phyloP scores from a whole-genome alignment of 2,113 vertebrate genomes.

The Thinocorus orbignyianus region DNA sequence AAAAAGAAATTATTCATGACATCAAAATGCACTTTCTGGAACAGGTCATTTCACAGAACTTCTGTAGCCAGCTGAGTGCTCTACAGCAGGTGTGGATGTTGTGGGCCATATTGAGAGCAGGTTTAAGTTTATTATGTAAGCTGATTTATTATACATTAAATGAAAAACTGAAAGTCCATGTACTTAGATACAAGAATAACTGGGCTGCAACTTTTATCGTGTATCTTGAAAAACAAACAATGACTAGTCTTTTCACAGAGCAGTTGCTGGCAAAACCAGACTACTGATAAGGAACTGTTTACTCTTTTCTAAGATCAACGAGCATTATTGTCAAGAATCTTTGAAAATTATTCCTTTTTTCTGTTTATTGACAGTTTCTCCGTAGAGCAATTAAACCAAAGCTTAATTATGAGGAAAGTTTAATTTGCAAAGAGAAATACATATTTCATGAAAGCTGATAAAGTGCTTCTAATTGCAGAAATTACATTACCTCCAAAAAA shows the following conservation, averaged over 20 bases:
- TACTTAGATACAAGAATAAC: background rate
- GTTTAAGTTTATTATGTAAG: background rate
- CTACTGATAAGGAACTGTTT: background rate
- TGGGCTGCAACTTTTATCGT: background rate
- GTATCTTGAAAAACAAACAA: background rate
- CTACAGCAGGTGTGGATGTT: background rate
- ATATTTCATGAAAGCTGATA: background rate
- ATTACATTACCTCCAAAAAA: background rate
- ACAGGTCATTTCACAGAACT: background rate
- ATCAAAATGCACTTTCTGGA: background rate
- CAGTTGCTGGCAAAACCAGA: background rate
- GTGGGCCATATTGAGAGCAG: background rate
- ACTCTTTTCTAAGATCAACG: background rate
- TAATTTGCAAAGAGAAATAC: background rate
- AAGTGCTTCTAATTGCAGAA: background rate
- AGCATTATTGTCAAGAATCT: background rate
- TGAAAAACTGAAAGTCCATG: background rate
- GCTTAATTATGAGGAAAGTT: background rate
- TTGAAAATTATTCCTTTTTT: background rate
- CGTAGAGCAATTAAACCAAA: background rate
- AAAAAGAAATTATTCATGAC: background rate
- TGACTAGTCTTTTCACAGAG: background rate
- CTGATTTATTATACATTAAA: background rate
- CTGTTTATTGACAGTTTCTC: background rate
- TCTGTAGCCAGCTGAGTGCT: background rate